These are phyloP conservation scores for Stenolophus ochropezus DNA, from an alignment of 2,888 invertebrate species.

Conservation along the genomic window DNA sequence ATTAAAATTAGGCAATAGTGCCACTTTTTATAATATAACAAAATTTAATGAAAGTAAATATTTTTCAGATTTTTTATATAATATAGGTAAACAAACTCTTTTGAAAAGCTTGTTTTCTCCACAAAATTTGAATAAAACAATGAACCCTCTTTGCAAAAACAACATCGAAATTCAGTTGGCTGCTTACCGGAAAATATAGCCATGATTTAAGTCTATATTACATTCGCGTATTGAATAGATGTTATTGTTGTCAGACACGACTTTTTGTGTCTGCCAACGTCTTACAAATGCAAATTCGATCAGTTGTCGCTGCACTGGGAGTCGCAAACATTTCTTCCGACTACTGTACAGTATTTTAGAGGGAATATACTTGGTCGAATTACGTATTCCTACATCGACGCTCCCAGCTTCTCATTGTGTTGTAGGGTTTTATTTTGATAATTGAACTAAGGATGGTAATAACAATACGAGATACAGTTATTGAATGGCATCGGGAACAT, in stretches of 20 bases:
- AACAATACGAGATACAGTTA: slow-evolving; percentile 2
- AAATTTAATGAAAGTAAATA: not conserved
- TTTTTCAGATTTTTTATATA: not conserved
- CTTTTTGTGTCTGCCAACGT: slow-evolving; percentile 50
- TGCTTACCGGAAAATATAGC: not conserved
- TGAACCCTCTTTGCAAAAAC: not conserved
- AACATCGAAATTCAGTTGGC: not conserved
- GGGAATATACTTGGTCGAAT: not conserved
- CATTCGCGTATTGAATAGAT: slow-evolving; percentile 48
- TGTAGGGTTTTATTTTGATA: slow-evolving; percentile 6
- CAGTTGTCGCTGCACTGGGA: slow-evolving; percentile 22
- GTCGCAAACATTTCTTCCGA: not conserved
- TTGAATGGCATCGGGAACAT: not conserved
- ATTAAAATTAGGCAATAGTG: too few species aligned
- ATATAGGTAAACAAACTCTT: not conserved
- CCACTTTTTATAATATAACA: too few species aligned
- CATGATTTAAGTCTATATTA: not conserved
- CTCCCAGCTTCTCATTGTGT: not conserved
- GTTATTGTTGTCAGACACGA: slow-evolving; percentile 49
- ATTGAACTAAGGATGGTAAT: not conserved
- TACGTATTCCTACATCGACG: not conserved
- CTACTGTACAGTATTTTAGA: not conserved
- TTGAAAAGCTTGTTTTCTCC: not conserved
- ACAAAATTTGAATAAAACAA: not conserved
- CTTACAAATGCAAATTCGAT: slow-evolving; percentile 58